Percentiles rank a stretch among this genome's conserved stretches.
Conservation (phyloP, 37 sponge, comb jelly and placozoan genomes). For the Bolinopsis microptera region DNA sequence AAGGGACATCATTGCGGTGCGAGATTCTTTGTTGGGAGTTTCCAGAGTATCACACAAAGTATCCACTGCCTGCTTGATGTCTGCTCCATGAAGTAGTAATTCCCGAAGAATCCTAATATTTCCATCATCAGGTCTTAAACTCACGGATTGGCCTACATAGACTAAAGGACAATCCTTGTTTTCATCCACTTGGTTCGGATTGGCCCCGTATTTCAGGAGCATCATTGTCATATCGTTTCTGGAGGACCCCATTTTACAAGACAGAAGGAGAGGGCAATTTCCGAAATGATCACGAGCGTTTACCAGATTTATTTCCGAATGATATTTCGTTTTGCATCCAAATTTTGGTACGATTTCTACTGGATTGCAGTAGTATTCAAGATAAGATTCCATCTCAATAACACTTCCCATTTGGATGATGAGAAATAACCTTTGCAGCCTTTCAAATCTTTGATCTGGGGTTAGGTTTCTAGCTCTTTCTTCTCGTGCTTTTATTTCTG, state of each 20-base stretch:
- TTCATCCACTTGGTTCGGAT: constrained; percentile 42
- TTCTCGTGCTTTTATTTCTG: not conserved
- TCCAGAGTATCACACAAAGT: not conserved
- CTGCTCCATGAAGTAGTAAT: constrained; percentile 1
- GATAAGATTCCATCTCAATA: not conserved
- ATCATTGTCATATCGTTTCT: constrained; percentile 14
- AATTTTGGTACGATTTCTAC: not conserved
- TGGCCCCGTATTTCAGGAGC: constrained; percentile 31
- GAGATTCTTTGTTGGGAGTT: not conserved
- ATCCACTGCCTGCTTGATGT: constrained; percentile 29
- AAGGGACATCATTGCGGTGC: constrained; percentile 33
- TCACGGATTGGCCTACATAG: not conserved
- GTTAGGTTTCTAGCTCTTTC: not conserved
- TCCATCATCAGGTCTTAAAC: not conserved
- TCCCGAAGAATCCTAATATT: not conserved
- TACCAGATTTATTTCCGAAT: not conserved
- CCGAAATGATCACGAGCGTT: not conserved
- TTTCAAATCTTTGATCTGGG: constrained; percentile 5
- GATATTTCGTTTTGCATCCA: not conserved
- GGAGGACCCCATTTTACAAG: not conserved
- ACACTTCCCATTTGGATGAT: not conserved
- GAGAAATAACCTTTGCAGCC: not conserved
- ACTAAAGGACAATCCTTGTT: not conserved
- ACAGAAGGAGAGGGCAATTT: constrained; percentile 33
- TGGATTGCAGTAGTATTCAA: not conserved